phyloP scores from a whole-genome alignment of 2,797 vertebrate species.

The Podarcis lilfordi region DNA sequence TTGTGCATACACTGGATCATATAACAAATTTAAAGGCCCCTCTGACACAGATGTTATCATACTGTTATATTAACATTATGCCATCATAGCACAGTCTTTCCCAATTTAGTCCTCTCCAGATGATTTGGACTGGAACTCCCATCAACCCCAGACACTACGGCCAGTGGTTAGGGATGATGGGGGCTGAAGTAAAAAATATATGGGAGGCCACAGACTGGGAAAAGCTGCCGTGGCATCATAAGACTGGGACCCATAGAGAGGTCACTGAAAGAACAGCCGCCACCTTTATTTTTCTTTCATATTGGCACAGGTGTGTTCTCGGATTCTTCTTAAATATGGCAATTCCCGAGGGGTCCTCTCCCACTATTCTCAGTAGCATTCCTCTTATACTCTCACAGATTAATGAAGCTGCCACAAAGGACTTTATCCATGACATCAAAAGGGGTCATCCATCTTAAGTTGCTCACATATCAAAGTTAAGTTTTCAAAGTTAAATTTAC shows the following conservation, averaged over 20 bases:
- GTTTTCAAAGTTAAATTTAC: conserved; percentile 10
- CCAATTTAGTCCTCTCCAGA: no score
- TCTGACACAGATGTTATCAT: background rate
- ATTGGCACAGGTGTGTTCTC: background rate
- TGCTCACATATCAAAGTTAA: background rate
- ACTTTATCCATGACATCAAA: background rate
- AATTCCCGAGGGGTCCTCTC: no score
- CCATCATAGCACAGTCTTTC: no score
- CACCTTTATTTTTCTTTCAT: background rate
- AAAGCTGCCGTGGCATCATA: no score
- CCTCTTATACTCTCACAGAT: background rate
- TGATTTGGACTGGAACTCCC: no score
- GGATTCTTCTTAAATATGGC: background rate
- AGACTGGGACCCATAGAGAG: background rate
- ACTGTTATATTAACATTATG: background rate
- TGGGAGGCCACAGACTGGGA: no score
- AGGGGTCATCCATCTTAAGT: background rate
- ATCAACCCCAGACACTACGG: no score
- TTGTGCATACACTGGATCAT: background rate
- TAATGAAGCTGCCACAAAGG: background rate
- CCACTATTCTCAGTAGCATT: background rate
- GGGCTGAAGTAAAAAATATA: no score
- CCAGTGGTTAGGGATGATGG: no score
- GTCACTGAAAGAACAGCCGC: no score
- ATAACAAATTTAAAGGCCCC: background rate